Evolutionary conservation across 2,888 invertebrate species (phyloP), one percentile per base, ranked within the genome.

Genomic region (Meliscaeva auricollis): DNA sequence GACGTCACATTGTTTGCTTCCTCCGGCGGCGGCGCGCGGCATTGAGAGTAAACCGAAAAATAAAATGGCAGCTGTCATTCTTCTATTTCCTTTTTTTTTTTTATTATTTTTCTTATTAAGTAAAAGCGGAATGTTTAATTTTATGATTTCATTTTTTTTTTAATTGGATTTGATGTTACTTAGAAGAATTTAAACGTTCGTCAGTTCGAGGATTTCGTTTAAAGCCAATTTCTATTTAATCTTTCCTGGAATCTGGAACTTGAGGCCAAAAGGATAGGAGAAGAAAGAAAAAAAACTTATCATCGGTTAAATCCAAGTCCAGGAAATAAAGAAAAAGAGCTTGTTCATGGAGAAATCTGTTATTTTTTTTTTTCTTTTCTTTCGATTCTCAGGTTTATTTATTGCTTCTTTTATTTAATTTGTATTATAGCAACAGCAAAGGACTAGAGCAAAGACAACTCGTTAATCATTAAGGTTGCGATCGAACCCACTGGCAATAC

Each of bases 1-100:
- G n/a, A 62, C 54, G 74, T 69, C 74, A 75, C 69, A 80, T 41
- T 62, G 54, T 56, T 74, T 41, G 48, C 30, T 69, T 75, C 30
- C 4, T 26, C 26, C 26, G 26, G 26, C 26, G 26, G 26, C 26
- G 26, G 26, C 26, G 26, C n/a, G n/a, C 54, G 50, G 46, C 54
- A 54, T 64, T 62, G 69, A 69, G 74, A 69, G 56, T 75, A 48
- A 80, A 52, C 60, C 35, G 9, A 32, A 58, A 26, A 35, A 60
- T 62, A 20, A 54, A 80, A 54, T 52, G 62, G 60, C 56, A 73
- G 26, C 62, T 62, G 52, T 26, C 46, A 44, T 69, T 62, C n/a
- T n/a, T n/a, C n/a, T n/a, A n/a, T n/a, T 22, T 3, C 22, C 17
- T 8, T 41, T 69, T 15, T 26, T 8, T 41, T 69, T 15, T 17